Conservation (phyloP, 2,888 invertebrate genomes). For the Cybosia mesomella region DNA sequence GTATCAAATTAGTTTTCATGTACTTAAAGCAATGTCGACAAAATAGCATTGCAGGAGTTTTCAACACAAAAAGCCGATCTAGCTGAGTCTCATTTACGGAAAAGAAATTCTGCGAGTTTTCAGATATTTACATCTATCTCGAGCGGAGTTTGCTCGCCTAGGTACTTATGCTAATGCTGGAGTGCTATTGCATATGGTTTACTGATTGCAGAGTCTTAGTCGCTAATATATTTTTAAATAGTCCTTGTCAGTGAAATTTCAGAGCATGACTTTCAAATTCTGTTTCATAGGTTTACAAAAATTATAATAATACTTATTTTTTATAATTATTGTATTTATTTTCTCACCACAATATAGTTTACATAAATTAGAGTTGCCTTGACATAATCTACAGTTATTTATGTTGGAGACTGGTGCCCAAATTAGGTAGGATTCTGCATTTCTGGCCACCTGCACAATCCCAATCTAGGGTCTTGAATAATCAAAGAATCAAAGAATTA, state of each 20-base stretch:
- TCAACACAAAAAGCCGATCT: slow-evolving; percentile 1
- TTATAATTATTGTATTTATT: too few relatives aligned
- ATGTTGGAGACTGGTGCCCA: too few relatives aligned
- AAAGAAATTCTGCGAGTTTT: slow-evolving; percentile 1
- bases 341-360: too few relatives aligned
- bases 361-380: too few relatives aligned
- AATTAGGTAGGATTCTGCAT: too few relatives aligned
- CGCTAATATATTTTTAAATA: not conserved
- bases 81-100: slow-evolving; percentile 1
- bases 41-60: slow-evolving; percentile 1
- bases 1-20: not conserved
- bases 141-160: not conserved
- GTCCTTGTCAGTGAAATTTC: not conserved
- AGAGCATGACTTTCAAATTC: not conserved
- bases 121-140: slow-evolving; percentile 5
- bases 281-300: not conserved
- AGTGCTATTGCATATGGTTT: not conserved
- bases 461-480: too few relatives aligned
- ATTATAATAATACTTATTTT: too few relatives aligned
- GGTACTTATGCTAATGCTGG: not conserved
- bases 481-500: too few relatives aligned
- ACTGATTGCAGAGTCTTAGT: slow-evolving; percentile 3
- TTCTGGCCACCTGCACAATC: too few relatives aligned
- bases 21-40: not conserved
- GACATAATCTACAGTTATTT: too few relatives aligned